A percentile compares a stretch with the other conserved stretches of the same genome.
phyloP scores from a whole-genome alignment of 2,797 vertebrate genomes.

The Ambastaia sidthimunki region DNA sequence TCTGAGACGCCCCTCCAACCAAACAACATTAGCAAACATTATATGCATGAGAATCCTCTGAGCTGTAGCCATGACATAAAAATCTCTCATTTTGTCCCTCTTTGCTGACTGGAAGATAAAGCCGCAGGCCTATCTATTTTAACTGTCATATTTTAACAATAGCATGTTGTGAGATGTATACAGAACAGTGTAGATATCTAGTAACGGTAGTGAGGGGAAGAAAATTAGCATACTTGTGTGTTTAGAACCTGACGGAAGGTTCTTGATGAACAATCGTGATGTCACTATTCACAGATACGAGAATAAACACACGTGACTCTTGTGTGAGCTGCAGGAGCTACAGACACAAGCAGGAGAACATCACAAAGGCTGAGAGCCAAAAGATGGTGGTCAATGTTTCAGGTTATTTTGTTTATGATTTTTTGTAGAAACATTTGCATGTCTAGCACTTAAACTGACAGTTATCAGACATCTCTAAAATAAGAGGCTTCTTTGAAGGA shows the following conservation, averaged over 20 bases:
- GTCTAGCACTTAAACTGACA: too few species aligned
- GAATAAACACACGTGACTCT: neutral
- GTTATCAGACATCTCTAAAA: too few species aligned
- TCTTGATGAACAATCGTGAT: conserved; percentile 50
- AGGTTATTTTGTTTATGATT: too few species aligned
- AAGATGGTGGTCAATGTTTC: too few species aligned
- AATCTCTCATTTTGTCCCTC: neutral
- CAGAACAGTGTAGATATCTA: too few species aligned
- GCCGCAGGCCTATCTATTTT: conserved; percentile 32
- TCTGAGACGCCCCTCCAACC: neutral
- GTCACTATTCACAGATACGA: conserved; percentile 56
- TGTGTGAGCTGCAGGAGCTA: too few species aligned
- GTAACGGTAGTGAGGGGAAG: conserved; percentile 19
- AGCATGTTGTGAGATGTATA: conserved; percentile 46
- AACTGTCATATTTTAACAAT: conserved; percentile 50
- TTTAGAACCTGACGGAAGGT: conserved; percentile 57
- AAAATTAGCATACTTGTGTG: conserved; percentile 62
- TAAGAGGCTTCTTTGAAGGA: too few species aligned
- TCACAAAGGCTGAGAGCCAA: too few species aligned
- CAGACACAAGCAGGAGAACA: too few species aligned
- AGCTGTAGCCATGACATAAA: conserved; percentile 16
- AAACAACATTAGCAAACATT: conserved; percentile 19
- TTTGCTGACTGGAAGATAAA: conserved; percentile 28
- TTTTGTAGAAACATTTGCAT: too few species aligned
- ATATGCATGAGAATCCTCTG: conserved; percentile 19